Conservation (phyloP, 2,113 vertebrate species). For the Accipiter cooperii region DNA sequence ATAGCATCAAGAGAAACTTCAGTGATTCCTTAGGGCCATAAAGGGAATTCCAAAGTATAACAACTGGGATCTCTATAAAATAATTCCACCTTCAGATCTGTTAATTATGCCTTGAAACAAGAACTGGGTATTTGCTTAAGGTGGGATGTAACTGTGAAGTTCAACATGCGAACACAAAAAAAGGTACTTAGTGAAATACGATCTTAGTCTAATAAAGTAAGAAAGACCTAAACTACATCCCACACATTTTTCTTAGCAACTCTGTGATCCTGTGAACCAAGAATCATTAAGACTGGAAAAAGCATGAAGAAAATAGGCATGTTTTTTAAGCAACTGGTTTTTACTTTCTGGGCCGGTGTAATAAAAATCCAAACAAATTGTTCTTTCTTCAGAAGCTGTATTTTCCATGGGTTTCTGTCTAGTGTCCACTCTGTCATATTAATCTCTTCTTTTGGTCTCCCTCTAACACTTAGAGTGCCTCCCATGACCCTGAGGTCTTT, state of each 20-base stretch:
- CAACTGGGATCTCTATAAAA: neutral
- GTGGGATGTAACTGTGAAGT: neutral
- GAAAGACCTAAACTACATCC: neutral
- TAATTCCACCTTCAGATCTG: neutral
- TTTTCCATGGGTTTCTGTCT: neutral
- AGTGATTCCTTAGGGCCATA: neutral
- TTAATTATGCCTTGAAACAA: neutral
- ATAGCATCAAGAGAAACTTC: neutral
- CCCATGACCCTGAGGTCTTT: neutral
- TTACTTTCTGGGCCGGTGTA: neutral
- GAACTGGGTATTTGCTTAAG: neutral
- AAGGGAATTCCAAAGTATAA: neutral
- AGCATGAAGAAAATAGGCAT: neutral
- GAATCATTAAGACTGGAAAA: neutral
- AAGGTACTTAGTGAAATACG: neutral
- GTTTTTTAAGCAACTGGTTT: neutral
- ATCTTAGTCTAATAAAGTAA: neutral
- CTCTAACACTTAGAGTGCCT: neutral
- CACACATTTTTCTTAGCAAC: neutral
- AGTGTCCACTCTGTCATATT: neutral
- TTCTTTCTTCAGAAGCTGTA: neutral
- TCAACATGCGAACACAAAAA: neutral
- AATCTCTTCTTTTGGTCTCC: neutral
- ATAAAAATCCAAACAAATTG: neutral
- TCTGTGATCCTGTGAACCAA: neutral